Percentiles rank a stretch among this genome's conserved stretches.
These are phyloP conservation scores for Chinchilla lanigera DNA, from an alignment of 2,113 vertebrate genomes.

Conservation along the genomic window DNA sequence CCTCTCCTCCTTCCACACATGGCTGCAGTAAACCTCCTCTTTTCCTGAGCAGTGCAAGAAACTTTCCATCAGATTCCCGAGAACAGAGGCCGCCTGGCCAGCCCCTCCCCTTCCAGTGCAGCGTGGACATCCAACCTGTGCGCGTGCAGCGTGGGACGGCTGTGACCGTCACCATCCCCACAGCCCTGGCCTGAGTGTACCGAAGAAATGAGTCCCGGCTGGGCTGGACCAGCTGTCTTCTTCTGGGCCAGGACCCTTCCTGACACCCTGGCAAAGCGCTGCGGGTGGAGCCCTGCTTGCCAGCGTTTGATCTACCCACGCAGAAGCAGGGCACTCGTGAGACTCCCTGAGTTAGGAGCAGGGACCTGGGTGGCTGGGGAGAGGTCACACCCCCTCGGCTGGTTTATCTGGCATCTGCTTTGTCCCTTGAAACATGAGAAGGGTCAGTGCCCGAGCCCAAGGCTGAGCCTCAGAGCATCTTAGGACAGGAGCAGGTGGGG, in stretches of 20 bases:
- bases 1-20: not conserved
- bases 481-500: no score
- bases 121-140: not conserved
- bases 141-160: not conserved
- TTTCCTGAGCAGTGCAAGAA: not conserved
- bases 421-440: not conserved
- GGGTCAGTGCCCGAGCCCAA: not conserved
- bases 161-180: fast-evolving
- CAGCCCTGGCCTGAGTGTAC: not conserved
- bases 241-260: no score
- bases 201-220: not conserved
- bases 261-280: not conserved
- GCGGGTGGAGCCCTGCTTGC: not conserved
- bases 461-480: not conserved
- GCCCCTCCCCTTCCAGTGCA: not conserved
- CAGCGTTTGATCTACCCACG: no score
- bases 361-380: no score
- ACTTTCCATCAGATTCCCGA: not conserved
- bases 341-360: not conserved
- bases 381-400: not conserved
- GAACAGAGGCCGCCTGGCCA: not conserved
- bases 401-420: not conserved
- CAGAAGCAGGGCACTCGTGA: fast-evolving
- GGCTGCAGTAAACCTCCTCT: not conserved
- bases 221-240: not conserved